Evolutionary conservation across 2,113 vertebrate genomes (phyloP).

Genomic region (Pyrgilauda ruficollis): DNA sequence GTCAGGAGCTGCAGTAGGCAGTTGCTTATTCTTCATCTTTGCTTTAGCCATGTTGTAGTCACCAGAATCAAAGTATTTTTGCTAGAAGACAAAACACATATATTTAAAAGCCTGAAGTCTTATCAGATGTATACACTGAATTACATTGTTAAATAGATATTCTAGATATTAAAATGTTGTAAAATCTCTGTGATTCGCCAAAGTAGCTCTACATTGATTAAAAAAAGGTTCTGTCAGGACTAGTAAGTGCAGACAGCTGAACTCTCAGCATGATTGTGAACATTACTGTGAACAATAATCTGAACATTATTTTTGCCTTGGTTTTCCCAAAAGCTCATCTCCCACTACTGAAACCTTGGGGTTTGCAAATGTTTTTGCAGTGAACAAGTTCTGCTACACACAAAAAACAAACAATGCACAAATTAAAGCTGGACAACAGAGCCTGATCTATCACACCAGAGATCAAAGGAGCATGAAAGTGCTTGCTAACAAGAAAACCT

Average conservation of each 20-base stretch:
- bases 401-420: neutral
- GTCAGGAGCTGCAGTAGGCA: slow-evolving; percentile 89
- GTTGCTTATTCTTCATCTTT: slow-evolving; percentile 97
- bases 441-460: neutral
- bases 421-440: neutral
- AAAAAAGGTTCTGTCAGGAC: neutral
- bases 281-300: neutral
- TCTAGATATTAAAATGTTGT: neutral
- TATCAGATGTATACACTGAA: neutral
- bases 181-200: neutral
- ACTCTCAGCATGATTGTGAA: neutral
- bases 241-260: neutral
- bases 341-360: neutral
- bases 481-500: neutral
- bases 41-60: slow-evolving; percentile 99
- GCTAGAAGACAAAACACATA: slow-evolving; percentile 75
- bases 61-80: slow-evolving; percentile 99
- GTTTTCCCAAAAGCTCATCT: neutral
- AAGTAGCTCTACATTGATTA: neutral
- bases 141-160: neutral
- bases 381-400: neutral
- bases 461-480: neutral
- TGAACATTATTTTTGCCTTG: neutral
- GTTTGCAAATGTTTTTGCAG: neutral
- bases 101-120: neutral